Evolutionary conservation across 2,797 vertebrate genomes (phyloP).

Genomic region (Cyclura pinguis): DNA sequence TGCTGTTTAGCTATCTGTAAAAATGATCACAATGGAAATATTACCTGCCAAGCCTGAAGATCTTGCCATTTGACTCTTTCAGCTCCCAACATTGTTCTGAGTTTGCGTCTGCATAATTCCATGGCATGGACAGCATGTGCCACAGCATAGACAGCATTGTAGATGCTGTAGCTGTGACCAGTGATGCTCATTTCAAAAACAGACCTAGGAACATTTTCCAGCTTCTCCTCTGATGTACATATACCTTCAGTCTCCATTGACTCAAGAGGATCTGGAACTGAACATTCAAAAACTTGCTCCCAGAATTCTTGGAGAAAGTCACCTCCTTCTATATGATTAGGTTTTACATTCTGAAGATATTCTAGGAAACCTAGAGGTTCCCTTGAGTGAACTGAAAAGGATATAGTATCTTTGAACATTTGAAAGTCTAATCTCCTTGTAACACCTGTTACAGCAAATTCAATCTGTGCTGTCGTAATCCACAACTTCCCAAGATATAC

Average conservation of each 20-base stretch:
- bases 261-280: not conserved
- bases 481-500: not conserved
- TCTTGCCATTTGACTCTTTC: not conserved
- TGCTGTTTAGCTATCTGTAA: too few species aligned
- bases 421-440: not conserved
- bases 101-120: not conserved
- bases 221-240: not conserved
- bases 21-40: not conserved
- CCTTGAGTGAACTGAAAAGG: conserved; percentile 17
- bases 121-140: conserved; percentile 5
- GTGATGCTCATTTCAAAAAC: conserved; percentile 33
- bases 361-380: not conserved
- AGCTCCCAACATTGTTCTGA: too few species aligned
- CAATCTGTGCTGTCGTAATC: conserved; percentile 27
- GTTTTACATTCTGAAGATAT: not conserved
- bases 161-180: conserved; percentile 37
- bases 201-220: not conserved
- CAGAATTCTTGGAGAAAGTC: conserved; percentile 17
- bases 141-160: conserved; percentile 17
- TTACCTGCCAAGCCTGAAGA: conserved; percentile 24
- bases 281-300: conserved; percentile 32
- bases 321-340: not conserved
- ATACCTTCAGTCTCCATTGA: too few species aligned
- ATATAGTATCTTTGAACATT: not conserved
- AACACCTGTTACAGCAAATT: not conserved